phyloP scores from a whole-genome alignment of 1,140 invertebrate species.

The Magallana ariakensis region DNA sequence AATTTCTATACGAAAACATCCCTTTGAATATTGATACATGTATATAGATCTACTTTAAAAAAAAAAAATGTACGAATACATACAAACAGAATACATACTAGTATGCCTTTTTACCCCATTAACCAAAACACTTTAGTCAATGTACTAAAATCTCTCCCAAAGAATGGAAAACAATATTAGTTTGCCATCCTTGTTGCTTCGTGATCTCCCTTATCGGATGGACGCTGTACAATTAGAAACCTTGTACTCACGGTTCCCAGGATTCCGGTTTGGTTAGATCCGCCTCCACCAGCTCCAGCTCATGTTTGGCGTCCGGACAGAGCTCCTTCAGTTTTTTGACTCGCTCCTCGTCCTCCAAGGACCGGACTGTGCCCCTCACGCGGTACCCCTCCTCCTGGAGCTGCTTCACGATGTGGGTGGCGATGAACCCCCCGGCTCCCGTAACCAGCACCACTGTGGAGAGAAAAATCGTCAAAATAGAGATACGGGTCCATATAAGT shows the following conservation, averaged over 20 bases:
- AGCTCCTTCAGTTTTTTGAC: slow-evolving; percentile 78
- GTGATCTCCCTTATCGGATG: too few relatives aligned
- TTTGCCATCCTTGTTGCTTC: too few relatives aligned
- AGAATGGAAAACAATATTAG: too few relatives aligned
- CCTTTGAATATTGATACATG: too few relatives aligned
- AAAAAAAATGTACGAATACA: background rate
- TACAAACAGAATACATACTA: background rate
- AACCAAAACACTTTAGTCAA: too few relatives aligned
- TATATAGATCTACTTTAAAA: too few relatives aligned
- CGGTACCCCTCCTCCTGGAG: slow-evolving; percentile 81
- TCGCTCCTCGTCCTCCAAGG: slow-evolving; percentile 79
- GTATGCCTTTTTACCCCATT: background rate
- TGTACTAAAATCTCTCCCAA: too few relatives aligned
- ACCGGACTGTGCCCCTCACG: slow-evolving; percentile 82
- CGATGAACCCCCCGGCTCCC: slow-evolving; percentile 83
- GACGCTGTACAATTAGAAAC: too few relatives aligned
- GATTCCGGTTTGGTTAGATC: slow-evolving; percentile 77
- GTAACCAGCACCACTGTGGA: slow-evolving; percentile 82
- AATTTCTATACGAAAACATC: too few relatives aligned
- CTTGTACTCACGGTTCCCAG: slow-evolving; percentile 74
- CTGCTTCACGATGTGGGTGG: slow-evolving; percentile 82
- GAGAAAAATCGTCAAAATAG: slow-evolving; percentile 31
- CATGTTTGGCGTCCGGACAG: slow-evolving; percentile 78
- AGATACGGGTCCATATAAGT: too few relatives aligned
- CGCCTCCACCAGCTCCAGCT: slow-evolving; percentile 80